A percentile compares a stretch with the other conserved stretches of the same genome.
These are phyloP conservation scores for Seriola dumerili DNA, from an alignment of 2,113 vertebrate genomes.

Conservation along the genomic window DNA sequence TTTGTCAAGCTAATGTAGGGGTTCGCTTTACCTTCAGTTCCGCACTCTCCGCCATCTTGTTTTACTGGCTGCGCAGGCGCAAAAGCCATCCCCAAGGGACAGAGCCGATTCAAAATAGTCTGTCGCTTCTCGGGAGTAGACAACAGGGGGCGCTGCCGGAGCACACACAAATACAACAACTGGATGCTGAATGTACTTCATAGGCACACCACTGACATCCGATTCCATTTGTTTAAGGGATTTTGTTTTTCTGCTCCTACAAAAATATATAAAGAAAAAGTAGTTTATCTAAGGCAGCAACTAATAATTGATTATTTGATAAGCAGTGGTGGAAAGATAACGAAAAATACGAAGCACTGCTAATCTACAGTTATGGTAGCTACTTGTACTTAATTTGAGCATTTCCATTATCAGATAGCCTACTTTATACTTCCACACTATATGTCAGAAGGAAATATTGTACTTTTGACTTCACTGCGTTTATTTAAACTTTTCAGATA, in stretches of 20 bases:
- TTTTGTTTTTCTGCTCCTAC: not conserved
- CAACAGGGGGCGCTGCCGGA: slow-evolving; percentile 68
- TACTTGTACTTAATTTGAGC: not conserved
- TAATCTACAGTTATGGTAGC: not conserved
- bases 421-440: too few relatives aligned
- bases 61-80: slow-evolving; percentile 92
- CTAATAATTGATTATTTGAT: not conserved
- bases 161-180: not conserved
- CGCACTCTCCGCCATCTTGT: slow-evolving; percentile 99
- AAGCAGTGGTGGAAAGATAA: not conserved
- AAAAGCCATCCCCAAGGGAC: slow-evolving; percentile 87
- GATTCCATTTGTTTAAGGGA: not conserved
- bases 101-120: slow-evolving; percentile 14
- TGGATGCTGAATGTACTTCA: not conserved
- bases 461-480: not conserved
- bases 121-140: not conserved
- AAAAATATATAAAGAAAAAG: not conserved
- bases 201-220: not conserved
- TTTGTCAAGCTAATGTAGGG: slow-evolving; percentile 87
- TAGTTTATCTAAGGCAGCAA: not conserved
- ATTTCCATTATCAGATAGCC: not conserved
- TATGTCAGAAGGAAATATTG: not conserved
- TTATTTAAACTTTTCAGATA: not conserved
- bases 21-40: slow-evolving; percentile 99
- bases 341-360: not conserved